Evolutionary conservation across 2,888 invertebrate genomes (phyloP), one percentile per base, ranked within the genome.

Genomic region (Xylocampa areola): DNA sequence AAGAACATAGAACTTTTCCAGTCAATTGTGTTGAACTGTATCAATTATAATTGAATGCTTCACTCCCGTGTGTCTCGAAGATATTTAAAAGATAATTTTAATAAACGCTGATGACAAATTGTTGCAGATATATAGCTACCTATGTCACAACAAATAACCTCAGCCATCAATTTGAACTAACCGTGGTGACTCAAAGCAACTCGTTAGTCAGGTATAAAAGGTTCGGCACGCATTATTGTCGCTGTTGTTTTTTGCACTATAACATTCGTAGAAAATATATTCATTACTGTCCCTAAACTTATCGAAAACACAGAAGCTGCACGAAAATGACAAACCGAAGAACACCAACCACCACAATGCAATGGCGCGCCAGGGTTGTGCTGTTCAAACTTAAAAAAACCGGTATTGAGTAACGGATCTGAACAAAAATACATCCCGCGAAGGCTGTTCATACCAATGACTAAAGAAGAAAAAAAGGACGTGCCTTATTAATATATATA

Each of bases 221-320:
- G 86, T 88, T 90, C 91, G 87, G 89, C 92, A 91, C 89, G 84
- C 94, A 94, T 94, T 94, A 94, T 94, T 92, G 91, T 92, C 94
- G 89, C 89, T 87, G 84, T 88, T 87, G 62, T 80, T 83, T 83
- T 71, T 83, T 85, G 67, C 84, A 86, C 85, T 84, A 89, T 83
- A 86, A 87, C 82, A 83, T 83, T 80, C 65, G 75, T 89, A 88
- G 77, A 89, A 90, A 89, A 90, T 89, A 89, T 88, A 90, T 85
- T 87, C 88, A 90, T 90, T 87, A 84, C 85, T 84, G 83, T 80
- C 77, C 73, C 73, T 83, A 81, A 82, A 81, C 76, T 87, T 83
- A 81, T 73, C 81, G 87, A 87, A 88, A 90, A 90, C 89, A 90
- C 88, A 82, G 77, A 89, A 85, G 73, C 76, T 79, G 79, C 77